phyloP scores from a whole-genome alignment of 2,797 vertebrate genomes.

The Oreochromis grahami region DNA sequence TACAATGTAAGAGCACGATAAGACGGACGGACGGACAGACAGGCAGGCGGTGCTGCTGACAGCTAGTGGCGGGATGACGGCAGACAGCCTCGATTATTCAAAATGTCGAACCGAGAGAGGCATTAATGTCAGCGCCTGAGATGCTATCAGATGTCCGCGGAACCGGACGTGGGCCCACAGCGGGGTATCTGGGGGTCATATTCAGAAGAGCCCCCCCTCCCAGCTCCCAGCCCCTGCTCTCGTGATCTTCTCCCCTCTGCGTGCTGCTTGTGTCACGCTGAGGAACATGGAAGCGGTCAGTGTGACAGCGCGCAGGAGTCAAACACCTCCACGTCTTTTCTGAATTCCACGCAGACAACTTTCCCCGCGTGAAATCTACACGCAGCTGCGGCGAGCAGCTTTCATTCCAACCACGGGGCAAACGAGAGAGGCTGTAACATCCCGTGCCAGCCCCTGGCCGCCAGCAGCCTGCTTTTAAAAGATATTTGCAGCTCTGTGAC shows the following conservation, averaged over 20 bases:
- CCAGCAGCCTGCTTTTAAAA: background rate
- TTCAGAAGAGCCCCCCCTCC: conserved; percentile 35
- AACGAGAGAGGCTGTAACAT: background rate
- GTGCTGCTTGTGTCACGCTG: conserved; percentile 38
- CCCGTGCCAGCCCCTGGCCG: background rate
- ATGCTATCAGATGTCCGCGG: conserved; percentile 82
- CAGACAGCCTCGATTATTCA: conserved; percentile 89
- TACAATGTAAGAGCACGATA: conserved; percentile 81
- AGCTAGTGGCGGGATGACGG: conserved; percentile 83
- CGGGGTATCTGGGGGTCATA: conserved; percentile 55
- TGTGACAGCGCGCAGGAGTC: conserved; percentile 48
- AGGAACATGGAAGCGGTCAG: conserved; percentile 41
- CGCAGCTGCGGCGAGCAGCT: background rate
- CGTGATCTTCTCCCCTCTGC: conserved; percentile 2
- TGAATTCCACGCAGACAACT: background rate
- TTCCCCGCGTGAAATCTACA: background rate
- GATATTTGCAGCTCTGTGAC: background rate
- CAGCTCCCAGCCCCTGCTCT: background rate
- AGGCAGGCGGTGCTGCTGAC: conserved; percentile 75
- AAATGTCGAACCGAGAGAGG: conserved; percentile 85
- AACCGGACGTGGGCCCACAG: conserved; percentile 81
- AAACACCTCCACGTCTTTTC: conserved; percentile 21
- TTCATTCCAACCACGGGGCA: background rate
- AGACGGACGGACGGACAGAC: conserved; percentile 62
- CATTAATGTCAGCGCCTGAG: conserved; percentile 84